phyloP scores from a whole-genome alignment of 2,797 vertebrate genomes.

The Hydrolagus colliei region DNA sequence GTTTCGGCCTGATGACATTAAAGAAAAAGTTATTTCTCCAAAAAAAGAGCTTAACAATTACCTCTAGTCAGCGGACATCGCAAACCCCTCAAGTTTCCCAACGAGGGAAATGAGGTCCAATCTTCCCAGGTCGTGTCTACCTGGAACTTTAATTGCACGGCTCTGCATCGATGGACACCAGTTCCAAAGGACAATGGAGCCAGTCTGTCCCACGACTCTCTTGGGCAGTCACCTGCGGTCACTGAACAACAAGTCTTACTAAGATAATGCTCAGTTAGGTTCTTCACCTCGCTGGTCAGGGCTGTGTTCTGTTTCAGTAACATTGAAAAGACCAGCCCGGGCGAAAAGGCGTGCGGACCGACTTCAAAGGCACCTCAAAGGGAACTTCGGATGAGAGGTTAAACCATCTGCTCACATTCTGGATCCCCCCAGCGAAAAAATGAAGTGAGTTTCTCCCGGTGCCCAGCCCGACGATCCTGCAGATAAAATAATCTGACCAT shows the following conservation, averaged over 20 bases:
- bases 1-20: neutral
- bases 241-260: neutral
- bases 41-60: neutral
- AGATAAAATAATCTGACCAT: no score
- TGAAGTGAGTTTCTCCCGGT: no score
- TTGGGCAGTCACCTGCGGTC: conserved; percentile 26
- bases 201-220: conserved; percentile 9
- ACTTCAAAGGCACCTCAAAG: no score
- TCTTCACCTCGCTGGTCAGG: no score
- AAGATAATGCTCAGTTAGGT: no score
- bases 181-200: conserved; percentile 19
- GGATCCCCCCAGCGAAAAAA: no score
- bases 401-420: no score
- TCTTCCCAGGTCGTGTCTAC: conserved; percentile 9
- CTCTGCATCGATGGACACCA: conserved; percentile 3
- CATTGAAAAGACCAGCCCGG: conserved; percentile 2
- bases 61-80: neutral
- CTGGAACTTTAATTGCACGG: conserved; percentile 22
- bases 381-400: no score
- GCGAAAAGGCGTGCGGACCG: neutral
- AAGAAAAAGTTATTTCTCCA: neutral
- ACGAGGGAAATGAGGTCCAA: conserved; percentile 29
- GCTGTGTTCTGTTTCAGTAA: neutral
- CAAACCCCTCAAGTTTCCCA: neutral
- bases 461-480: no score